Evolutionary conservation across 2,888 invertebrate species (phyloP).

Genomic region (Macrophya alboannulata): DNA sequence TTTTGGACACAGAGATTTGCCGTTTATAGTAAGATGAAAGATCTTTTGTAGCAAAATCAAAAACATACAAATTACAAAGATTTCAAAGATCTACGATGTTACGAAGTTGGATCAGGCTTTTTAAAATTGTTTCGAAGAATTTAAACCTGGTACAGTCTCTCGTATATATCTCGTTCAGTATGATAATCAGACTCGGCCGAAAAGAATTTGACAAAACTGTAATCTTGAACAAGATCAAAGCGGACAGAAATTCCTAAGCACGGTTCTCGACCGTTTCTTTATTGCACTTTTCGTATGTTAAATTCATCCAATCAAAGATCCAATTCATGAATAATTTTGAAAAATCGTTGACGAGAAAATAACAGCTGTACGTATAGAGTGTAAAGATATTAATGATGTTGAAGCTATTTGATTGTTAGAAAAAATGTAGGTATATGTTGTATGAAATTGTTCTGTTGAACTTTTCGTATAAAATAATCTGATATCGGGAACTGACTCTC

Average conservation of each 20-base stretch:
- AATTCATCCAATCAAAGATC: not conserved
- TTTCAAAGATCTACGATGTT: not conserved
- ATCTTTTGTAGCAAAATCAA: not conserved
- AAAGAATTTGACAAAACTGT: not conserved
- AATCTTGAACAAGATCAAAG: not conserved
- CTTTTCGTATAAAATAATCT: not conserved
- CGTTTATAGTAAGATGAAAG: not conserved
- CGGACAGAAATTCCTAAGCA: not conserved
- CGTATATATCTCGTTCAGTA: not conserved
- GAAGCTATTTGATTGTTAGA: not conserved
- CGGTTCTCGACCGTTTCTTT: not conserved
- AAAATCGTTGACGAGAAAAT: not conserved
- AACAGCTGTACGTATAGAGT: not conserved
- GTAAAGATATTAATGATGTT: not conserved
- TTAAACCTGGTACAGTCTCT: not conserved
- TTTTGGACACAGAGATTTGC: not conserved
- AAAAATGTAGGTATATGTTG: not conserved
- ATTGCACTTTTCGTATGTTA: not conserved
- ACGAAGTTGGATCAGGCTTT: not conserved
- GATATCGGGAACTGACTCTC: not conserved
- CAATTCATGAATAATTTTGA: not conserved
- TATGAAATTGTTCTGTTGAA: not conserved
- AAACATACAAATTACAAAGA: not conserved
- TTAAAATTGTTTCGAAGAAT: not conserved
- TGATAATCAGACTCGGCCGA: not conserved